Conservation (phyloP, 2,888 invertebrate species). For the Listrodromus nycthemerus region DNA sequence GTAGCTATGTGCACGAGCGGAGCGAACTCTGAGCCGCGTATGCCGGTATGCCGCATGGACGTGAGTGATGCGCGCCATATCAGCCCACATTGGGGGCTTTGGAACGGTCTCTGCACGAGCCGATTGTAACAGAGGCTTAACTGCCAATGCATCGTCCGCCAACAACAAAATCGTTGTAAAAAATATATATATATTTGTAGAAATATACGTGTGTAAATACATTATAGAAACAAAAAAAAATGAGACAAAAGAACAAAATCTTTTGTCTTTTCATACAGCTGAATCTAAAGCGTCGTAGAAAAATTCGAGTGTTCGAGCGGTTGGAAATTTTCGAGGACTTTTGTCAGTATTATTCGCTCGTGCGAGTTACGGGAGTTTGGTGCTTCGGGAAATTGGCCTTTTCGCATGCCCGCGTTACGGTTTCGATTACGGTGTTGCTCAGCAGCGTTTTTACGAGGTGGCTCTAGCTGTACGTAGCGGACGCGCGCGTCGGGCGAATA, state of each 20-base stretch:
- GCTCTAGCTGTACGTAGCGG: conserved; percentile 13
- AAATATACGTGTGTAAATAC: not conserved
- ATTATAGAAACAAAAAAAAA: not conserved
- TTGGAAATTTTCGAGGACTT: not conserved
- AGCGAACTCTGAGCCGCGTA: conserved; percentile 3
- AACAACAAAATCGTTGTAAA: not conserved
- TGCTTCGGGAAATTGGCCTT: conserved; percentile 41
- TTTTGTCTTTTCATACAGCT: not conserved
- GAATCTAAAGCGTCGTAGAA: not conserved
- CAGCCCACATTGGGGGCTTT: conserved; percentile 59
- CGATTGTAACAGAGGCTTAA: conserved; percentile 68
- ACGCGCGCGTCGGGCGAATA: conserved; percentile 4
- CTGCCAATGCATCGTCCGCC: not conserved
- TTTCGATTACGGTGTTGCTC: conserved; percentile 60
- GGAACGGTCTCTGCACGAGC: too few species aligned
- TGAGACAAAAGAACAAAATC: not conserved
- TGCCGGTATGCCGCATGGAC: conserved; percentile 10
- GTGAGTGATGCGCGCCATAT: conserved; percentile 39
- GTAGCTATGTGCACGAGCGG: not conserved
- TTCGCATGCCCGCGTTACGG: conserved; percentile 57
- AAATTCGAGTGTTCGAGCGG: not conserved
- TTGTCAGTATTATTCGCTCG: conserved; percentile 33
- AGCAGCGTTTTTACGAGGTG: conserved; percentile 25
- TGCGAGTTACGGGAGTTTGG: conserved; percentile 42
- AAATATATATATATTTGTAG: not conserved